Conservation (phyloP, 2,888 invertebrate species). For the Erannis defoliaria region DNA sequence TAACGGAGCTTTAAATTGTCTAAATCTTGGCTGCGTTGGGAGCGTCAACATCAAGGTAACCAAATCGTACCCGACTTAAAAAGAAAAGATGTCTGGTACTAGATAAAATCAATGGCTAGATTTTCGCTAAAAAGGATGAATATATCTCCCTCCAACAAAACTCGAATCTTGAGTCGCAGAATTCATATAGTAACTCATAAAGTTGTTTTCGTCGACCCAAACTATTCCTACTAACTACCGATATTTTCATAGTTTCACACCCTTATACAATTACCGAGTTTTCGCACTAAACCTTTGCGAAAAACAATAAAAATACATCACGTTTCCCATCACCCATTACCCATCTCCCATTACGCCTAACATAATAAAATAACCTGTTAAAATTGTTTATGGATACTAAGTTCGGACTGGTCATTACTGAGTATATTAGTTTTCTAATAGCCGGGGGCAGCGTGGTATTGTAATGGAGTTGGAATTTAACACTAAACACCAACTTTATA, state of each 20-base stretch:
- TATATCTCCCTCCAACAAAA: too few species aligned
- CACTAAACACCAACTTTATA: slow-evolving; percentile 56
- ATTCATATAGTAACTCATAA: too few species aligned
- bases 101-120: too few species aligned
- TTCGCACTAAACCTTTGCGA: slow-evolving; percentile 8
- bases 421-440: slow-evolving; percentile 54
- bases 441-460: slow-evolving; percentile 46
- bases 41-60: too few species aligned
- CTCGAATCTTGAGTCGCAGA: too few species aligned
- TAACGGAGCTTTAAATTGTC: too few species aligned
- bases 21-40: too few species aligned
- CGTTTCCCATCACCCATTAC: slow-evolving; percentile 28
- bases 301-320: slow-evolving; percentile 30
- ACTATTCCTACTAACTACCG: not conserved
- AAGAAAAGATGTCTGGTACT: too few species aligned
- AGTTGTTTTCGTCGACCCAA: not conserved
- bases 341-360: slow-evolving; percentile 26
- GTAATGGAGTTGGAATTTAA: slow-evolving; percentile 60
- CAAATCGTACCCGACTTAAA: too few species aligned
- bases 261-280: slow-evolving; percentile 14
- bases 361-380: slow-evolving; percentile 33
- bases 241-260: slow-evolving; percentile 2
- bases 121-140: too few species aligned
- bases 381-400: slow-evolving; percentile 36
- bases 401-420: slow-evolving; percentile 40